Base-by-base conservation (phyloP, 2,888 invertebrate genomes). In the Drosophila picticornis region DNA sequence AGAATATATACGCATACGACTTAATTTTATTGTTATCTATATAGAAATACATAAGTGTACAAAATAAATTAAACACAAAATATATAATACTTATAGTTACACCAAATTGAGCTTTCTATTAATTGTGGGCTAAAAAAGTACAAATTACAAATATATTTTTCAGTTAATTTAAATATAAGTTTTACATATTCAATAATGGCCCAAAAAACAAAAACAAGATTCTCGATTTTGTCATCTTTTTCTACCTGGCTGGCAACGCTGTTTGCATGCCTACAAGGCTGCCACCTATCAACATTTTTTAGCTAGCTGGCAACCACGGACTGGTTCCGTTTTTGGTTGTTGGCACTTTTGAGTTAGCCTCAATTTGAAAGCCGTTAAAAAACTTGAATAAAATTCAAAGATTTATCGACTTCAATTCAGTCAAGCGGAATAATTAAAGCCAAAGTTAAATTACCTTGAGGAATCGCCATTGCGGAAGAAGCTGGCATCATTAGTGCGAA, bases 51-150 rank as follows among this genome's bases (percentile, higher is more conserved):
- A 80, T 83, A 79, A 85, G 72, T 88, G 87, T 88, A 88, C 87
- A 88, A 88, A 90, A 88, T 81, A 89, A 84, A 86, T 81, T 72
- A 68, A 86, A 82, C 74, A 70, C 80, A 56, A 77, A 80, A 88
- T 84, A 86, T 65, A 86, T 65, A 75, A 71, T 67, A 61, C 76
- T 76, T 76, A 64, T 62, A 72, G 57, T 80, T 88, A 88, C 81
- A 88, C 81, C 78, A 88, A 36, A n/a, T 0, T 43, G 4, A 13
- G 13, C 6, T 29, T 16, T 38, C 2, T 51, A 51, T 36, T 9
- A 61, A 19, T 25, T 31, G 25, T 2, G 5, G 29, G n/a, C 9
- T 7, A 19, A 5, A 10, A 48, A 50, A 7, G 6, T n/a, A n/a
- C 0, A 13, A 16, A 10, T 5, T 10, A 10, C 5, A 27, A 50